Evolutionary conservation across 2,113 vertebrate species (phyloP), one percentile per base, ranked within the genome.

Genomic region (Thunnus thynnus): DNA sequence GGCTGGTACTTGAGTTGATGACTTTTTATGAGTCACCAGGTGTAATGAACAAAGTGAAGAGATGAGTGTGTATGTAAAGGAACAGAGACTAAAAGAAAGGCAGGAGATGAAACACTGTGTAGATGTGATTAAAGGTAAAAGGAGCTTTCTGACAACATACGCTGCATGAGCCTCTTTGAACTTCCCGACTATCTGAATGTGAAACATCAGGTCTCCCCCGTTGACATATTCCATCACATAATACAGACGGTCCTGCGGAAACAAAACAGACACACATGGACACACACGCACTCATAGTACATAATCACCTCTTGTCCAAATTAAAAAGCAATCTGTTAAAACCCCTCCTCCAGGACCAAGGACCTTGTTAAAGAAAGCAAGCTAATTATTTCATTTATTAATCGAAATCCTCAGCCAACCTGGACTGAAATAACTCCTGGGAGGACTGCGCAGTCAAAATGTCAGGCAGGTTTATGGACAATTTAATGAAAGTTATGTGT

Each of bases 211-310:
- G 92, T 98, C 97, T 14, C 97, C 97, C 13, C 97, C 97, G 1
- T 97, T 96, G 76, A 98, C 97, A 3, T 98, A 98, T 74, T 98
- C 97, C 97, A 98, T 98, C 83, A 98, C 96, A 44, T 97, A 98
- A 88, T 98, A 98, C 71, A 98, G 95, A 6, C 97, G 97, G 69
- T 98, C 97, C 97, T 98, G 91, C n/a, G 60, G 50, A 71, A 77
- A 82, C 18, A 72, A 41, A 50, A 82, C 62, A 78, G 32, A 76
- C 65, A 36, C 52, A 61, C 30, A 44, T 41, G 50, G 32, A 32
- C 69, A 70, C 72, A 72, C 70, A 78, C 55, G 58, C 20, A 78
- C 17, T 69, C 67, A 75, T n/a, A 20, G 18, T 20, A 55, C 74
- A 75, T 70, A 17, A 25, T 13, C 60, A 58, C 72, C 36, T 41